Evolutionary conservation across 2,797 vertebrate species (phyloP).

Genomic region (Megalops cyprinoides): DNA sequence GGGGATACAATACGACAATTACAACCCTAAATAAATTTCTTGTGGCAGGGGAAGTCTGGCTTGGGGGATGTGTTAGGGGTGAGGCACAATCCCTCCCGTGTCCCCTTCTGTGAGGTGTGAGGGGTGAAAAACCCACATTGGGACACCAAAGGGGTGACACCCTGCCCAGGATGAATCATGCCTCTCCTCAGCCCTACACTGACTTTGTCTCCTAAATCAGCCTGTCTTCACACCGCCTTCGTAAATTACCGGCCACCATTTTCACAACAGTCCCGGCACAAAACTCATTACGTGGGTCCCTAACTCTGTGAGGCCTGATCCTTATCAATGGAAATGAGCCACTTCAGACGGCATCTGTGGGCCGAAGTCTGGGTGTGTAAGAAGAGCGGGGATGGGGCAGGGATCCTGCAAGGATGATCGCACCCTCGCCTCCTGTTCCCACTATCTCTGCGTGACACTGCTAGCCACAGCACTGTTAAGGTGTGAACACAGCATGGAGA

Average conservation of each 20-base stretch:
- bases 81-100: background rate
- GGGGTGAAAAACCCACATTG: conserved; percentile 26
- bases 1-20: too few species aligned
- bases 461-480: background rate
- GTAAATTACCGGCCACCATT: conserved; percentile 84
- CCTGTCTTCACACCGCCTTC: conserved; percentile 68
- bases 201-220: conserved; percentile 79
- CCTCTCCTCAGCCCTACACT: conserved; percentile 74
- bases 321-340: background rate
- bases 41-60: too few species aligned
- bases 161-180: conserved; percentile 74
- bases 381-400: too few species aligned
- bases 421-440: background rate
- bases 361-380: too few species aligned
- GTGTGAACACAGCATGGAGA: too few species aligned
- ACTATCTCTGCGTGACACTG: too few species aligned
- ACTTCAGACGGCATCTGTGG: background rate
- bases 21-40: too few species aligned
- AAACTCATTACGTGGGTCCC: conserved; percentile 68
- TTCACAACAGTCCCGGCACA: conserved; percentile 64
- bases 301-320: background rate
- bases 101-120: conserved; percentile 5
- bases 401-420: background rate
- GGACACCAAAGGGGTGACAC: conserved; percentile 65
- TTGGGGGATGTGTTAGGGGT: conserved; percentile 30